A percentile compares a stretch with the other conserved stretches of the same genome.
phyloP scores from a whole-genome alignment of 2,797 vertebrate species.

The Peromyscus nudipes region DNA sequence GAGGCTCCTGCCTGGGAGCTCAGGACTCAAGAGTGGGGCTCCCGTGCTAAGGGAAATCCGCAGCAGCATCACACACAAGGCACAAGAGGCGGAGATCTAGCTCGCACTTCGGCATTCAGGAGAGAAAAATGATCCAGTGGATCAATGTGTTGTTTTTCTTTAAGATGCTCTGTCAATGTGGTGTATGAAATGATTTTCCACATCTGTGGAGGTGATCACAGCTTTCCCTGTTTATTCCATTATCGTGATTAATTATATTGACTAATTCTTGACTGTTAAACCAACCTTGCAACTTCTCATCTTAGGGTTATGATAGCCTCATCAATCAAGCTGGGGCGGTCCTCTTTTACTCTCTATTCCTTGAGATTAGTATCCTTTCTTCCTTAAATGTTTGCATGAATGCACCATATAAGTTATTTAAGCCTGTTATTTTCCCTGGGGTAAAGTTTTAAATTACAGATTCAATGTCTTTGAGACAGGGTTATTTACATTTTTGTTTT shows the following conservation, averaged over 20 bases:
- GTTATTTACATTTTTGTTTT: constrained; percentile 57
- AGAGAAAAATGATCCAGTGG: not conserved
- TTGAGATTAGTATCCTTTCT: not conserved
- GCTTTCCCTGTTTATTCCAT: constrained; percentile 5
- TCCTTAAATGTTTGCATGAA: constrained; percentile 6
- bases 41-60: not conserved
- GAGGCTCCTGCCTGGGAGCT: not conserved
- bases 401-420: not conserved
- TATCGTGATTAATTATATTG: constrained; percentile 45
- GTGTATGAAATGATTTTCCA: constrained; percentile 27
- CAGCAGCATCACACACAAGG: not conserved
- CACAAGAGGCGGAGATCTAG: not conserved
- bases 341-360: not conserved
- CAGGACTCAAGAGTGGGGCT: not conserved
- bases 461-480: not conserved
- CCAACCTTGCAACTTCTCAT: not conserved
- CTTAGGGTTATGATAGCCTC: not conserved
- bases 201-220: not conserved
- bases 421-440: not conserved
- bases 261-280: constrained; percentile 47
- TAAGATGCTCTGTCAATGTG: not conserved
- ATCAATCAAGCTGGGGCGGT: constrained; percentile 26
- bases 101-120: not conserved
- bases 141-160: not conserved
- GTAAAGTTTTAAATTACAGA: constrained; percentile 17